Percentiles rank a stretch among this genome's conserved stretches.
Conservation (phyloP, 2,888 invertebrate species). For the Globia sparganii region DNA sequence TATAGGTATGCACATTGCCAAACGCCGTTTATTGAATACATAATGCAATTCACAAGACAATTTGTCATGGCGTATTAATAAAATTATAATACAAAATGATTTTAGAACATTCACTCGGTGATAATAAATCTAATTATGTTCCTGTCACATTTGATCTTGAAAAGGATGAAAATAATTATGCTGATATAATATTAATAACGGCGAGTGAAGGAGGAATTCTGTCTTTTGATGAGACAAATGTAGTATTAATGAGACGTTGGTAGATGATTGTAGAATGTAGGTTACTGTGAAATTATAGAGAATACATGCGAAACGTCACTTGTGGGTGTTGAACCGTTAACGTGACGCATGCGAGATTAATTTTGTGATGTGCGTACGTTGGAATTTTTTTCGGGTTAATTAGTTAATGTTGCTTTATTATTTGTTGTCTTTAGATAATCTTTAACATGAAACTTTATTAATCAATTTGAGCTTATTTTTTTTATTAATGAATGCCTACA, state of each 20-base stretch:
- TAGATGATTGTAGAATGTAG: constrained; percentile 63
- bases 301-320: constrained; percentile 20
- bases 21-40: constrained; percentile 44
- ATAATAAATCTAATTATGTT: constrained; percentile 78
- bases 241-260: constrained; percentile 86
- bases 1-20: constrained; percentile 42
- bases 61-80: constrained; percentile 61
- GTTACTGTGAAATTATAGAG: constrained; percentile 66
- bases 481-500: no score
- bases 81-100: constrained; percentile 65
- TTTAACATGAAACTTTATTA: no score
- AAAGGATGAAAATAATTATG: constrained; percentile 81
- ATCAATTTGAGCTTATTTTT: background rate
- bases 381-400: background rate
- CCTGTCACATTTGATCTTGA: constrained; percentile 78
- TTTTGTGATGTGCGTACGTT: constrained; percentile 19
- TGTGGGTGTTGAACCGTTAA: constrained; percentile 29
- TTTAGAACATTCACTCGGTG: constrained; percentile 68
- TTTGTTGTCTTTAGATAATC: background rate
- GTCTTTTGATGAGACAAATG: constrained; percentile 87
- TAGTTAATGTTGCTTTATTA: background rate
- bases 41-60: constrained; percentile 57
- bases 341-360: constrained; percentile 35
- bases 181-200: constrained; percentile 87
- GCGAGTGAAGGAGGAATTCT: constrained; percentile 83